phyloP scores from a whole-genome alignment of 2,113 vertebrate species.

The Alethe castanea region DNA sequence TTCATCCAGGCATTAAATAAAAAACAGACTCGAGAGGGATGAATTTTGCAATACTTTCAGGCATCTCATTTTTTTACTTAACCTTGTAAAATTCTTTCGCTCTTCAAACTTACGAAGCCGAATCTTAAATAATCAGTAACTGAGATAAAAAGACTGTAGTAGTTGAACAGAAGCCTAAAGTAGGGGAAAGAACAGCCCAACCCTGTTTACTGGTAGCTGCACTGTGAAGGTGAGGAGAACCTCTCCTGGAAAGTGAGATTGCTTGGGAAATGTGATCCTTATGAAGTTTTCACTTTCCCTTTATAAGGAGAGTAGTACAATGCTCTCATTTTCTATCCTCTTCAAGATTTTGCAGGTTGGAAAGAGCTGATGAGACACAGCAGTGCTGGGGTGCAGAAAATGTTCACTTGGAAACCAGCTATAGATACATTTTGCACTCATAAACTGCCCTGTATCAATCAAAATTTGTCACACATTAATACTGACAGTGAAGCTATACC shows the following conservation, averaged over 20 bases:
- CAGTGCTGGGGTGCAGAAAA: background rate
- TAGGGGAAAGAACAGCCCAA: background rate
- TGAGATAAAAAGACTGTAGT: background rate
- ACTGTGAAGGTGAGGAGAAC: fast-evolving
- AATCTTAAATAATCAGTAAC: background rate
- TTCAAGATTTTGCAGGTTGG: background rate
- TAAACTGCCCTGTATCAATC: background rate
- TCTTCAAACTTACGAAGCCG: background rate
- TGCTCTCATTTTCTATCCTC: fast-evolving
- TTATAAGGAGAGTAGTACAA: background rate
- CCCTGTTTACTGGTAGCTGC: background rate
- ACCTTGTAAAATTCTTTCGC: background rate
- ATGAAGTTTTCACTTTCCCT: background rate
- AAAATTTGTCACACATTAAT: background rate
- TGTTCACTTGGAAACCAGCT: fast-evolving
- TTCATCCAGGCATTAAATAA: constrained; percentile 7
- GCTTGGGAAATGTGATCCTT: background rate
- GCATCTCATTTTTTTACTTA: background rate
- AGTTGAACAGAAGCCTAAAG: background rate
- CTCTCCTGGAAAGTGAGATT: background rate
- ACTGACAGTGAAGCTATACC: background rate
- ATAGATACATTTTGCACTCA: background rate
- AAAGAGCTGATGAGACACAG: background rate
- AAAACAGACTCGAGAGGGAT: background rate
- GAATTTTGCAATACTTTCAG: background rate